Percentiles rank a stretch among this genome's conserved stretches.
Evolutionary conservation across 2,888 invertebrate species (phyloP).

Genomic region (Galerucella pusilla): DNA sequence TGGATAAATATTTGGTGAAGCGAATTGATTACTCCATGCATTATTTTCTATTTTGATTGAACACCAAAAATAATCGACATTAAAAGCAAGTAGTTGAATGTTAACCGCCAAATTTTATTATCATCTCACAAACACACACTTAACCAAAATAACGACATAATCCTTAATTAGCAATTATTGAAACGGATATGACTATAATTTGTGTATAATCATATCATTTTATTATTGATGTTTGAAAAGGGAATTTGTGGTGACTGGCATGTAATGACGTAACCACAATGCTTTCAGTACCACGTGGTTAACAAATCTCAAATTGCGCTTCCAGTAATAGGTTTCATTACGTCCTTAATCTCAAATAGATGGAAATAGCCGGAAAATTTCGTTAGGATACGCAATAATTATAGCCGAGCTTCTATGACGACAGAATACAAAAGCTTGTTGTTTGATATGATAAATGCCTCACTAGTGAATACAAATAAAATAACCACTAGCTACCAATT

Average conservation of each 20-base stretch:
- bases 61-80: no score
- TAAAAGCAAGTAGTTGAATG: no score
- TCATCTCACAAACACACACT: background rate
- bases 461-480: no score
- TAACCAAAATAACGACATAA: background rate
- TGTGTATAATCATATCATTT: constrained; percentile 28
- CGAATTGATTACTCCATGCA: no score
- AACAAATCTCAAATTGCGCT: constrained; percentile 15
- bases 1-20: no score
- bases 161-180: constrained; percentile 21
- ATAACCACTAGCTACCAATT: no score
- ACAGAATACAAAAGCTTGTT: no score
- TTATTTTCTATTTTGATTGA: no score
- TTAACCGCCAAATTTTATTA: no score
- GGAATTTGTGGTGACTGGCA: constrained; percentile 15
- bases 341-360: background rate
- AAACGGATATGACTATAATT: constrained; percentile 29
- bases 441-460: no score
- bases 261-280: constrained; percentile 19
- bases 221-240: constrained; percentile 25
- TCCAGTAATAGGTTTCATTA: constrained; percentile 16
- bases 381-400: background rate
- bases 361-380: constrained; percentile 2
- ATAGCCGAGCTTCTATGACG: background rate
- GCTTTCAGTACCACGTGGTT: constrained; percentile 15